Conservation (phyloP, 2,888 invertebrate genomes). For the Schizotus pectinicornis region DNA sequence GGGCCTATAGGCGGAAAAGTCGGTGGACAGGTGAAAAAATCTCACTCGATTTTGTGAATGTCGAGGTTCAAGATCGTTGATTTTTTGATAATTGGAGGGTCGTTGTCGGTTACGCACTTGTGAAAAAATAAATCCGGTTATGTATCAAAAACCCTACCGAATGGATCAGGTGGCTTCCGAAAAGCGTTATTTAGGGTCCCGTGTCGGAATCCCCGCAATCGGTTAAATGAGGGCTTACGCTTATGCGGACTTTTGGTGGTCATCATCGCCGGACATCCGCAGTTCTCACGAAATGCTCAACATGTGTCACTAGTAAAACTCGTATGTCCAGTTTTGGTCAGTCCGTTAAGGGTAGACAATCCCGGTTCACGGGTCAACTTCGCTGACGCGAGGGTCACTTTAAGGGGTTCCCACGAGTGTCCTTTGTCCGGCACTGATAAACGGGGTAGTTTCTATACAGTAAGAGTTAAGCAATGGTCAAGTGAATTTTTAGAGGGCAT, state of each 20-base stretch:
- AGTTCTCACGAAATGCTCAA: constrained; percentile 41
- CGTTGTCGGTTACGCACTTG: constrained; percentile 18
- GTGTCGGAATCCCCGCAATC: too few species aligned
- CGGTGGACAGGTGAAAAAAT: too few species aligned
- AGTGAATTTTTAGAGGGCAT: constrained; percentile 45
- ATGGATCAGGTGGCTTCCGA: not conserved
- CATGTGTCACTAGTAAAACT: constrained; percentile 52
- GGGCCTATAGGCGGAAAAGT: too few species aligned
- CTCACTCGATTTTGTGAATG: too few species aligned
- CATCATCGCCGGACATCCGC: constrained; percentile 41
- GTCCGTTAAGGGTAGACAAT: constrained; percentile 51
- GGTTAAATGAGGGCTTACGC: too few species aligned
- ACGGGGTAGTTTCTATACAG: constrained; percentile 36
- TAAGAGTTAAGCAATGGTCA: constrained; percentile 46
- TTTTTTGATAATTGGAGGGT: constrained; percentile 4
- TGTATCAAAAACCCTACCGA: constrained; percentile 14
- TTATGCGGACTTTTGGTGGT: constrained; percentile 14
- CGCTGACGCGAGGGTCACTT: constrained; percentile 49
- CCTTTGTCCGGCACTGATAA: constrained; percentile 46
- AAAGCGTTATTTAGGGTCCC: too few species aligned
- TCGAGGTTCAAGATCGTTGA: too few species aligned
- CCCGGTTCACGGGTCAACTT: constrained; percentile 47
- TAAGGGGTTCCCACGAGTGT: constrained; percentile 48
- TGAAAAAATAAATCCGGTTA: constrained; percentile 9
- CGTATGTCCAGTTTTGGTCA: constrained; percentile 56